phyloP scores from a whole-genome alignment of 1,140 invertebrate genomes.

The Bombus breviceps region DNA sequence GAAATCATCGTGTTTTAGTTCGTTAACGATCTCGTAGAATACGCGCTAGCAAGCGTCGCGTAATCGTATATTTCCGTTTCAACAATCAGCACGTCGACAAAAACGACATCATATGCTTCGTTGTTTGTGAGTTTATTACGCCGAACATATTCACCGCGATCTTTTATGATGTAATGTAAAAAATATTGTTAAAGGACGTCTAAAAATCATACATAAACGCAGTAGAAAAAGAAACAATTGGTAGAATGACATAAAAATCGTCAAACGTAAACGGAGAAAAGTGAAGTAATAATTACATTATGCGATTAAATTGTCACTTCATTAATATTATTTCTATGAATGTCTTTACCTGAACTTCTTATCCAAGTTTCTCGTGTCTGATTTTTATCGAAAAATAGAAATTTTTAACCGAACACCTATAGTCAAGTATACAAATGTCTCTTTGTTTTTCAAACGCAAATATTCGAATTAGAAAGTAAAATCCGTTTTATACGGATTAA shows the following conservation, averaged over 20 bases:
- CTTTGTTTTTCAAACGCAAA: neutral
- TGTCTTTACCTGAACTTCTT: neutral
- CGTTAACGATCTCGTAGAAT: neutral
- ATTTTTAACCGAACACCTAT: neutral
- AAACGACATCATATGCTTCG: neutral
- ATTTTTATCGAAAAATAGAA: neutral
- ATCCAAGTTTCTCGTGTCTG: neutral
- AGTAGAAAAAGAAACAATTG: neutral
- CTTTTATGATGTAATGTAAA: neutral
- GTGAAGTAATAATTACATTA: neutral
- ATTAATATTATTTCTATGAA: neutral
- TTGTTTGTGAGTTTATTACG: neutral
- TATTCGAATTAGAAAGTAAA: neutral
- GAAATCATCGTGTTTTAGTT: neutral
- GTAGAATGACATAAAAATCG: neutral
- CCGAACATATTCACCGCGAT: neutral
- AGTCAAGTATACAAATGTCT: neutral
- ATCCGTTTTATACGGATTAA: neutral
- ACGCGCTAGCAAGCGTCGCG: neutral
- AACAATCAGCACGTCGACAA: constrained; percentile 3
- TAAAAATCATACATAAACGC: neutral
- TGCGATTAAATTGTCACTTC: neutral
- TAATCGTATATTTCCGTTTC: neutral
- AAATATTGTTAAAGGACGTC: neutral
- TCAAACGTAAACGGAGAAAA: neutral